A percentile compares a stretch with the other conserved stretches of the same genome.
Evolutionary conservation across 2,113 vertebrate species (phyloP).

Genomic region (Elephantulus edwardii): DNA sequence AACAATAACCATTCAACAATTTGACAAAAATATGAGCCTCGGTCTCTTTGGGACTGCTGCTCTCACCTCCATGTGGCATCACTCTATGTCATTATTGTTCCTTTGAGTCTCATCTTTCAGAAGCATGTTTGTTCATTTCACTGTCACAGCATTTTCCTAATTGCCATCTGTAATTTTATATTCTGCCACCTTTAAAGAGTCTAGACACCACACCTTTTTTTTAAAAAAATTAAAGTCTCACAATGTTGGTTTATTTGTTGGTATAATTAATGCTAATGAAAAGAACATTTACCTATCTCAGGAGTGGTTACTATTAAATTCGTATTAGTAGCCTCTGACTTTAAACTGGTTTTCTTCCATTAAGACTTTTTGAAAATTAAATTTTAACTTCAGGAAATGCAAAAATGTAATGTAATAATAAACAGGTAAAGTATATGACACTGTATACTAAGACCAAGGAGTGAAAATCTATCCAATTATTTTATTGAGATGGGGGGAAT

Average conservation of each 20-base stretch:
- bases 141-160: constrained; percentile 67
- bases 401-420: constrained; percentile 13
- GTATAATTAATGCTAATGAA: constrained; percentile 6
- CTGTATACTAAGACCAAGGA: constrained; percentile 10
- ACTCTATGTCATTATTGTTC: constrained; percentile 15
- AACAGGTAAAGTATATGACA: not conserved
- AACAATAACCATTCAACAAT: constrained; percentile 13
- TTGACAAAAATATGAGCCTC: constrained; percentile 33
- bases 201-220: constrained; percentile 45
- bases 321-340: not conserved
- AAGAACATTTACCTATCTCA: constrained; percentile 33
- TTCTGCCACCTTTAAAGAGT: constrained; percentile 53
- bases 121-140: constrained; percentile 68
- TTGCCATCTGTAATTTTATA: constrained; percentile 69
- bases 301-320: not conserved
- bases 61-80: not conserved
- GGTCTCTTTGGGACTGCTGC: constrained; percentile 31
- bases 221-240: constrained; percentile 52
- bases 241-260: constrained; percentile 39
- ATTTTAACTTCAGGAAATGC: constrained; percentile 9
- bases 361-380: not conserved
- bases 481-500: not conserved
- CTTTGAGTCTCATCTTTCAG: constrained; percentile 63
- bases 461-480: constrained; percentile 27
- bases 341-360: not conserved